Base-by-base conservation (phyloP, 2,888 invertebrate genomes). In the Ophion ellenae region DNA sequence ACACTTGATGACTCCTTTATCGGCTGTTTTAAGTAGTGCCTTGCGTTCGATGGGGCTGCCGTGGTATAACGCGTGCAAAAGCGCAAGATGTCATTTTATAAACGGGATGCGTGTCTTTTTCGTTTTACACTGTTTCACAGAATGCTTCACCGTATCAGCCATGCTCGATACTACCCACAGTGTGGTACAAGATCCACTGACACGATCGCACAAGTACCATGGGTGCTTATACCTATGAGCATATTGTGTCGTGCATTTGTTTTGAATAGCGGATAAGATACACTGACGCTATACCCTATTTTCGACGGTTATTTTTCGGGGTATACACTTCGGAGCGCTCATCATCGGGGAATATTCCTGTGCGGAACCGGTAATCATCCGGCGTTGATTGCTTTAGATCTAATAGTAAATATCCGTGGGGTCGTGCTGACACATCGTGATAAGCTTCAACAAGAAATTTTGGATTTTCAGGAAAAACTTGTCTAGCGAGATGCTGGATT, bases 391-490 rank as follows among this genome's bases (percentile, higher is more conserved):
- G 79, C 24, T 71, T 67, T 2, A 74, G 59, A 79, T 74, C 83
- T 6, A 83, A 47, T 0, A 83, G 63, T 24, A 79, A 32, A 64
- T 87, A 86, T 2, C 87, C 80, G 28, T 86, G 86, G 0, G 81
- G 24, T 24, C 24, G 24, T 24, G 24, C 24, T 24, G 24, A 24
- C 24, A 1, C 24, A 24, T 24, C 24, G 24, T 24, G 24, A 24
- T 24, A 24, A 24, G 24, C 24, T 24, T 24, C 24, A 70, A 85
- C 79, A 6, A 87, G 17, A 76, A 88, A 88, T 63, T 76, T 75
- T 4, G 82, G 79, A 32, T 84, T 70, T 71, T 87, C 79, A 0
- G 89, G 86, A 20, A 45, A 87, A 2, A 87, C 79, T 64, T 86
- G 87, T 2, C 85, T 28, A 2, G 85, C 71, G 10, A 85, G 76